Evolutionary conservation across 2,888 invertebrate species (phyloP).

Genomic region (Teleogryllus oceanicus): DNA sequence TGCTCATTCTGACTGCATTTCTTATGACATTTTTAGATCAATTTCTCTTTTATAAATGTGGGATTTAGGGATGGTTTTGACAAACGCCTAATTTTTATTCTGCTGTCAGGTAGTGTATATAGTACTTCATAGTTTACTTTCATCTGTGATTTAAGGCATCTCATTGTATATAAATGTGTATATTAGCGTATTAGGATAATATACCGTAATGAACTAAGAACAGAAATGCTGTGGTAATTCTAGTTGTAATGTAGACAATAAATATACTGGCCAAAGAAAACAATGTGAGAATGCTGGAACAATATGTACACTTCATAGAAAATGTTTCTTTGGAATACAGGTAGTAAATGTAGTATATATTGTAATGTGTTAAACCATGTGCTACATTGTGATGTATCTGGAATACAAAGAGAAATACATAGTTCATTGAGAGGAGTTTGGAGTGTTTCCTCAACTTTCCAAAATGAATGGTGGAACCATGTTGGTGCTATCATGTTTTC

Average conservation of each 20-base stretch:
- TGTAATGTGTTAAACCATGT: too few relatives aligned
- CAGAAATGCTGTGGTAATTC: background rate
- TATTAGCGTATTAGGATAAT: background rate
- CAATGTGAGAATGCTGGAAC: background rate
- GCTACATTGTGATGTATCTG: too few relatives aligned
- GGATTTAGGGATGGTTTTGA: background rate
- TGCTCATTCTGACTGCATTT: conserved; percentile 1
- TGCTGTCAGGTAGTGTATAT: background rate
- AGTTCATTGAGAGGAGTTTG: too few relatives aligned
- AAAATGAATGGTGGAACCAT: too few relatives aligned
- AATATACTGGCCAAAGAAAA: background rate
- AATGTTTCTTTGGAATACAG: too few relatives aligned
- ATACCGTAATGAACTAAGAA: background rate
- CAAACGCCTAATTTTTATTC: background rate
- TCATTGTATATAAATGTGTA: background rate
- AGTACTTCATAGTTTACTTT: background rate
- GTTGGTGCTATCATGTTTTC: too few relatives aligned
- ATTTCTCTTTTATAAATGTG: background rate
- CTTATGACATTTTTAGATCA: background rate
- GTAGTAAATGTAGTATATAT: too few relatives aligned
- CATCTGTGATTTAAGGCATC: conserved; percentile 5
- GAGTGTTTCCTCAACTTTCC: too few relatives aligned
- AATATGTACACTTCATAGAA: too few relatives aligned
- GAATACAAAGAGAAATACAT: too few relatives aligned
- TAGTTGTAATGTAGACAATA: conserved; percentile 4